Base-by-base conservation (phyloP, 2,113 vertebrate species). In the Anoplopoma fimbria region DNA sequence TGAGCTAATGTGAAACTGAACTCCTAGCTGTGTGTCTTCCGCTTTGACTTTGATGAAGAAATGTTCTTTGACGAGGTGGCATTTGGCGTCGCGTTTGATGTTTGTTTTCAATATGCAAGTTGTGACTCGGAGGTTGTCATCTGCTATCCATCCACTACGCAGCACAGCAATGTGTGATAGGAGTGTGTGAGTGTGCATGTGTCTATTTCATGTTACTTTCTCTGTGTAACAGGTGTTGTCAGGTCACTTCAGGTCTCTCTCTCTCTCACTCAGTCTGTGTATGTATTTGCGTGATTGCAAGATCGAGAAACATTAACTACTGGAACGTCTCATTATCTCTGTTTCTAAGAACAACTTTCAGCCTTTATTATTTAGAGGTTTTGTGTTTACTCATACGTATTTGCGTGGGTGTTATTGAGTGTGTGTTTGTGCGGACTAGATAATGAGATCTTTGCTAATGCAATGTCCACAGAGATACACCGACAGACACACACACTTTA, bases 381-480 rank as follows among this genome's bases (percentile, higher is more conserved):
- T n/a, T 49, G 6, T 62, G 49, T 79, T 25, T 53, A 63, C 25
- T 58, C 14, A 3, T 9, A 2, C 12, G 2, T 69, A n/a, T 53
- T 1, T 75, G 57, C n/a, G 74, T 78, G 58, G 15, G 33, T 88
- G 71, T 81, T 47, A 42, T 55, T 65, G 23, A 40, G 34, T 60
- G 23, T 78, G 60, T 61, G 17, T 64, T 21, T 75, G 34, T 79
- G 65, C 71, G 62, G 33, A 69, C 85, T 69, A 85, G 76, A 78
- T 65, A 65, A 63, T 75, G 53, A 85, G 77, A 69, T 81, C 47
- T 64, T 64, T 75, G 60, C 47, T 51, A 76, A 83, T 80, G n/a
- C 61, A 63, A 42, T 82, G 69, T 85, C 72, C 47, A 62, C 27
- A 64, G 45, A 77, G 29, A 75, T 71, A 49, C 73, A 60, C 74